Conservation (phyloP, 2,888 invertebrate genomes). For the Sminthurides aquaticus region DNA sequence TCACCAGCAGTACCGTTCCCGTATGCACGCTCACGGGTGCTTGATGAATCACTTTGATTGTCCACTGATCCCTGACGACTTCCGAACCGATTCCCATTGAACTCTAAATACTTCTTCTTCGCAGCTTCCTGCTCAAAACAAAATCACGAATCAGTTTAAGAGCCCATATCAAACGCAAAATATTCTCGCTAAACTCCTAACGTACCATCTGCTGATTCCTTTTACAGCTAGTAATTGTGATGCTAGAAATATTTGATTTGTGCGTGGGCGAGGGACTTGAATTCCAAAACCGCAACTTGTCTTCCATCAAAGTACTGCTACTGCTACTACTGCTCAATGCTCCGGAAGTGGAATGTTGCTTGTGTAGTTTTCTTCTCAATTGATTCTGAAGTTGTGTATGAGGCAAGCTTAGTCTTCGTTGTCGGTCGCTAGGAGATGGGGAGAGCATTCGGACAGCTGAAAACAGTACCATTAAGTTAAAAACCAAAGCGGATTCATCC, state of each 20-base stretch:
- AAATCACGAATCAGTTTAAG: too few species aligned
- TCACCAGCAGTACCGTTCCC: background rate
- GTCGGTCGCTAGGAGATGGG: constrained; percentile 10
- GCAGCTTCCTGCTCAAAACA: background rate
- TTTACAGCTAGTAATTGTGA: constrained; percentile 30
- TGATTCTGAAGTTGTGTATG: constrained; percentile 21
- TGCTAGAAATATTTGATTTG: constrained; percentile 33
- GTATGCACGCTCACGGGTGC: background rate
- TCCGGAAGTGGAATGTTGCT: constrained; percentile 14
- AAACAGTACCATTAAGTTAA: too few species aligned
- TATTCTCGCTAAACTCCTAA: background rate
- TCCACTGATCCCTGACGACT: background rate
- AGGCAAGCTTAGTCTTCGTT: constrained; percentile 17
- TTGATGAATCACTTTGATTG: background rate
- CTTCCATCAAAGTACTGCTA: constrained; percentile 12
- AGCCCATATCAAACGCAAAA: background rate
- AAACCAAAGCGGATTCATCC: too few species aligned
- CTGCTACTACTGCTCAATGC: constrained; percentile 1
- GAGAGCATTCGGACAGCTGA: constrained; percentile 12
- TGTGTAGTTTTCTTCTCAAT: constrained; percentile 11
- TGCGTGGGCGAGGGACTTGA: constrained; percentile 18
- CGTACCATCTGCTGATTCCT: constrained; percentile 17
- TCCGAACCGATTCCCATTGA: background rate
- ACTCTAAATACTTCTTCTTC: constrained; percentile 4
- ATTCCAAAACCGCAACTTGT: constrained; percentile 20